phyloP scores from a whole-genome alignment of 2,888 invertebrate genomes.

The Drosophila picticornis region DNA sequence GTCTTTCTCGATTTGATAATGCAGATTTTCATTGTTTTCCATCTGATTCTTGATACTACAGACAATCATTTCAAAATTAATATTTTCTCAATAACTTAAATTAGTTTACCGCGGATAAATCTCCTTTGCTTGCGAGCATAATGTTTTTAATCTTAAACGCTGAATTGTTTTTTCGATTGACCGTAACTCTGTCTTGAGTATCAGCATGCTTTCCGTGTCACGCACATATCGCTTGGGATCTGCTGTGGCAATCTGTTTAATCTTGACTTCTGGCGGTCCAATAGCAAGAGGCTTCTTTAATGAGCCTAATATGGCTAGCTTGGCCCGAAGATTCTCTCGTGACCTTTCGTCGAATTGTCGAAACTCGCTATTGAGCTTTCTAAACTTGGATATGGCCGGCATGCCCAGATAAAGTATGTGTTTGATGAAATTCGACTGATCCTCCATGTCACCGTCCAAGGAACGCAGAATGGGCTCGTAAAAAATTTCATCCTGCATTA shows the following conservation, averaged over 20 bases:
- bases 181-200: slow-evolving; percentile 73
- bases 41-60: slow-evolving; percentile 78
- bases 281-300: slow-evolving; percentile 56
- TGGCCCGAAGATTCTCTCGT: slow-evolving; percentile 67
- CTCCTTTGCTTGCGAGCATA: slow-evolving; percentile 81
- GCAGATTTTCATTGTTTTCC: slow-evolving; percentile 76
- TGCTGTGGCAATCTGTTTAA: neutral
- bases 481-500: slow-evolving; percentile 82
- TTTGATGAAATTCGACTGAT: slow-evolving; percentile 82
- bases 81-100: fast-evolving
- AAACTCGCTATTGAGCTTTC: slow-evolving; percentile 72
- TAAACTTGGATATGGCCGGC: slow-evolving; percentile 80
- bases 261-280: slow-evolving; percentile 11
- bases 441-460: slow-evolving; percentile 81
- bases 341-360: slow-evolving; percentile 72
- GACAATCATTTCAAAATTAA: neutral
- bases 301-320: slow-evolving; percentile 69
- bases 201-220: slow-evolving; percentile 82
- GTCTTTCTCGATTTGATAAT: slow-evolving; percentile 68
- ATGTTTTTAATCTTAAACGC: slow-evolving; percentile 79
- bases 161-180: slow-evolving; percentile 80
- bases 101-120: slow-evolving; percentile 80
- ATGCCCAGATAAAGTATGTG: slow-evolving; percentile 82
- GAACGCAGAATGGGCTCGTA: slow-evolving; percentile 84
- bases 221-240: slow-evolving; percentile 79